phyloP scores from a whole-genome alignment of 2,113 vertebrate species.

The Candoia aspera region DNA sequence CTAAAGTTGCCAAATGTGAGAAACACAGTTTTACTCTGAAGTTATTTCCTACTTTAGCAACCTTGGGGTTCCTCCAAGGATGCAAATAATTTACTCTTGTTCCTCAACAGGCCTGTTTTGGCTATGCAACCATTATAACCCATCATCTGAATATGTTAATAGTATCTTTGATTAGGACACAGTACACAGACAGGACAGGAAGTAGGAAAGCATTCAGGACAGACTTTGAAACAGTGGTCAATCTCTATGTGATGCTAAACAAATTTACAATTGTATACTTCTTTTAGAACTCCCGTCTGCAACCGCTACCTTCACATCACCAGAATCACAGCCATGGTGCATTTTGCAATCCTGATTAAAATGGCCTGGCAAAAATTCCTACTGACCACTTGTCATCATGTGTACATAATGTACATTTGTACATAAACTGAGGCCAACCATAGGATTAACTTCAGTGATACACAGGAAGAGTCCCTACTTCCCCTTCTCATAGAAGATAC shows the following conservation, averaged over 20 bases:
- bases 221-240: not conserved
- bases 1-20: not conserved
- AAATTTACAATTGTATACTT: not conserved
- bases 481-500: not conserved
- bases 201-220: not conserved
- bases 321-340: not conserved
- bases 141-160: not conserved
- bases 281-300: not conserved
- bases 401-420: too few species aligned
- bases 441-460: not conserved
- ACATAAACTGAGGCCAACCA: not conserved
- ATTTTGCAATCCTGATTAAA: not conserved
- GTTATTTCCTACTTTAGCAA: not conserved
- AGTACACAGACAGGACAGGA: not conserved
- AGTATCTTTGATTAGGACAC: not conserved
- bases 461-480: not conserved
- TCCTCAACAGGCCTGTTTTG: not conserved
- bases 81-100: not conserved
- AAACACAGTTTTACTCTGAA: not conserved
- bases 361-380: not conserved
- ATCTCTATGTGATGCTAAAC: not conserved
- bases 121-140: not conserved
- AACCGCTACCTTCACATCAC: not conserved
- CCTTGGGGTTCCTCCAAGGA: not conserved
- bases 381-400: not conserved